A percentile compares a stretch with the other conserved stretches of the same genome.
Conservation (phyloP, 2,113 vertebrate species). For the Indicator maculatus region DNA sequence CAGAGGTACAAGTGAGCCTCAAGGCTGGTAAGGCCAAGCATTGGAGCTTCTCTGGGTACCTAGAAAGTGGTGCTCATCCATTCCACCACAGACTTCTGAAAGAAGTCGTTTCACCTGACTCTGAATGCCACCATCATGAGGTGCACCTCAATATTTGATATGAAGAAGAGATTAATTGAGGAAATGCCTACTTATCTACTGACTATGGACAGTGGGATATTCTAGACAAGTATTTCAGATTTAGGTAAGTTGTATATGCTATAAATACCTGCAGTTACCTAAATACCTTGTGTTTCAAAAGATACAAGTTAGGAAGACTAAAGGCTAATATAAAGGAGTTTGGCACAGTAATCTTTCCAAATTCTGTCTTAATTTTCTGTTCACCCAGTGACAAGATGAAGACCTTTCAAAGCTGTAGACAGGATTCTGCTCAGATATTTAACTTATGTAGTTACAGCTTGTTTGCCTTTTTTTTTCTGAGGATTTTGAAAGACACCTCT, state of each 20-base stretch:
- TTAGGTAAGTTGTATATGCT: background rate
- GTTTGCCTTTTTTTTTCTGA: background rate
- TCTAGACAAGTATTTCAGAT: background rate
- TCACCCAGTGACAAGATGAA: background rate
- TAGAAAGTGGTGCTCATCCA: background rate
- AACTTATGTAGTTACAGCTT: background rate
- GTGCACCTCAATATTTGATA: background rate
- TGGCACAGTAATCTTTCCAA: background rate
- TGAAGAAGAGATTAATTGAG: background rate
- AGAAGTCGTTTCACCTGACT: background rate
- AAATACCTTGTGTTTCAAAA: background rate
- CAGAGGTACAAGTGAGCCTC: background rate
- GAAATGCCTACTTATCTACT: background rate
- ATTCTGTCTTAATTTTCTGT: background rate
- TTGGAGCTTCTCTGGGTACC: background rate
- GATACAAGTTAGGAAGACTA: background rate
- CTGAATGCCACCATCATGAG: background rate
- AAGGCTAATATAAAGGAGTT: background rate
- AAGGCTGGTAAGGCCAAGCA: accelerated
- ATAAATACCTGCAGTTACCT: background rate
- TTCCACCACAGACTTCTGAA: background rate
- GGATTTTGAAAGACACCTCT: background rate
- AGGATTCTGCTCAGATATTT: background rate
- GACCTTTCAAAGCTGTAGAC: background rate
- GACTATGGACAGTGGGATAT: background rate